Evolutionary conservation across 2,888 invertebrate genomes (phyloP).

Genomic region (Callimorpha dominula): DNA sequence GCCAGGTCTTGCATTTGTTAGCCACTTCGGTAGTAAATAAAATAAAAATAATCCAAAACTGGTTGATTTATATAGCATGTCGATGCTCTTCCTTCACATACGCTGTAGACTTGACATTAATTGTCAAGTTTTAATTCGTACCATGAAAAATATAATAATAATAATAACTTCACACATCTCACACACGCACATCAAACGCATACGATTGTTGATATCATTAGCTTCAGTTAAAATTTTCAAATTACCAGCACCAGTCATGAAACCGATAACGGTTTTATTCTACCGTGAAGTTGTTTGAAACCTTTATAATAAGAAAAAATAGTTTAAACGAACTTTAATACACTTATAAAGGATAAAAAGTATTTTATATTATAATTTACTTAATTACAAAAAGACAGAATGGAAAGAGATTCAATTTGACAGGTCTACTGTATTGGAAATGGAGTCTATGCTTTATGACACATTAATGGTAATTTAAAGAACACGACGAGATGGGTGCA

Average conservation of each 20-base stretch:
- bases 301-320: too few relatives aligned
- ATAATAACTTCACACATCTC: too few relatives aligned
- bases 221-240: neutral
- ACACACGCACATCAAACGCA: too few relatives aligned
- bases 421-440: conserved; percentile 31
- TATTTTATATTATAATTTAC: neutral
- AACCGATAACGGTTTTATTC: neutral
- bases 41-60: too few relatives aligned
- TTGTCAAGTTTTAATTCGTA: neutral
- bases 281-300: neutral
- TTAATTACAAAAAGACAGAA: neutral
- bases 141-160: neutral
- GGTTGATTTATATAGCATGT: neutral
- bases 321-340: too few relatives aligned
- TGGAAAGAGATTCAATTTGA: conserved; percentile 30
- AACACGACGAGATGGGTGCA: conserved; percentile 36
- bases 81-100: neutral
- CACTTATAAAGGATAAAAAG: neutral
- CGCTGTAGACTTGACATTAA: neutral
- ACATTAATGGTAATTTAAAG: conserved; percentile 47
- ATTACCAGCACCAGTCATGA: neutral
- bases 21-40: too few relatives aligned
- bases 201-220: neutral
- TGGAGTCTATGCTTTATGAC: conserved; percentile 44
- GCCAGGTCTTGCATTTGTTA: too few relatives aligned